Base-by-base conservation (phyloP, 2,113 vertebrate genomes). In the Nicator chloris region DNA sequence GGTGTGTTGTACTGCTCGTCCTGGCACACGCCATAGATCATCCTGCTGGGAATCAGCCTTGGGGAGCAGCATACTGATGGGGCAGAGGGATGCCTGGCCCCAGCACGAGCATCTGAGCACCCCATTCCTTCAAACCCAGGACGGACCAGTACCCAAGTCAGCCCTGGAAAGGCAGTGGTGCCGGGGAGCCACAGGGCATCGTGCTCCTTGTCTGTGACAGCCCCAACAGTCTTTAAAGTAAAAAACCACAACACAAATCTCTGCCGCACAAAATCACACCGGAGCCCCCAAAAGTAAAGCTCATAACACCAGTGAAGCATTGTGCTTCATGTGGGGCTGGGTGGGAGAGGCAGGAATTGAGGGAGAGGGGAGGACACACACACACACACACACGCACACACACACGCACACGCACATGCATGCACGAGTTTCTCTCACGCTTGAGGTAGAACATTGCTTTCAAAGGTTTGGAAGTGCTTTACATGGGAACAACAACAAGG, bases 361-460 rank as follows among this genome's bases (percentile, higher is more conserved):
- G 91, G 92, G 76, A 92, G 69, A 86, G 79, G 80, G 93, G 61
- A 49, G 54, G 33, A 70, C 15, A 53, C 16, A 33, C 71, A 54
- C 40, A 15, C 39, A 15, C 39, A 13, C 13, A 10, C 11, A 4
- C 49, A 18, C n/a, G 3, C 47, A 11, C 59, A 64, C 84, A 27
- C 93, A 54, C 30, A 56, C 30, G 17, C 64, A 61, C 28, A 13
- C 31, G 7, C 15, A 16, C 15, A 16, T n/a, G 21, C 53, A 51
- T 51, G 39, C 85, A 44, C 4, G 2, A 49, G 83, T 96, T 97
- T 97, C 97, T 97, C 94, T 95, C 97, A 97, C 96, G 82, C 98
- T 98, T 99, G 99, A 99, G 99, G 99, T 99, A 99, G 99, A 99
- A 98, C 95, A 98, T 98, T 98, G 97, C 98, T 98, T 98, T 99